Percentiles rank a stretch among this genome's conserved stretches.
phyloP scores from a whole-genome alignment of 2,797 vertebrate species.

The Notolepis coatsorum region DNA sequence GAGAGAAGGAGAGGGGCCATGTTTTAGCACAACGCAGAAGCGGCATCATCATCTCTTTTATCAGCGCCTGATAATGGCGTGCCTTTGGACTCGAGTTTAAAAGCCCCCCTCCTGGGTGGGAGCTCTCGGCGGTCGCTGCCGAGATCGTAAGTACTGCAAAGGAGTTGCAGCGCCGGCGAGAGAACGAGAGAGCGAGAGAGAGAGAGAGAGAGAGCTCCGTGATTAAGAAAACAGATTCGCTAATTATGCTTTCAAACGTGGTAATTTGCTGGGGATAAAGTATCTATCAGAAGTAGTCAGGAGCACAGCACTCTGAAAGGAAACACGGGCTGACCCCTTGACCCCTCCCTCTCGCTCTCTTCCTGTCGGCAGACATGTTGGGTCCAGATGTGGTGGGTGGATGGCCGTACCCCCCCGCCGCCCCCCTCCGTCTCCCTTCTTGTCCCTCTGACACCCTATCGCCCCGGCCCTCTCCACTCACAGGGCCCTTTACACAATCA shows the following conservation, averaged over 20 bases:
- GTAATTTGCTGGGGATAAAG: slow-evolving; percentile 96
- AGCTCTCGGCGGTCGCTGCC: slow-evolving; percentile 16
- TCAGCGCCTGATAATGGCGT: slow-evolving; percentile 63
- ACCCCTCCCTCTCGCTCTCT: slow-evolving; percentile 89
- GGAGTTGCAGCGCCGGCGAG: slow-evolving; percentile 27
- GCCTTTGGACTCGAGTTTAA: slow-evolving; percentile 69
- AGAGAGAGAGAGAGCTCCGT: slow-evolving; percentile 80
- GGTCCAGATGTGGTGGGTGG: slow-evolving; percentile 89
- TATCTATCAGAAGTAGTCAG: slow-evolving; percentile 95
- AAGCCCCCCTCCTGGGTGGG: slow-evolving; percentile 36
- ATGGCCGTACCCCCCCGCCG: slow-evolving; percentile 39
- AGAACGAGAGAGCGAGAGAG: slow-evolving; percentile 68
- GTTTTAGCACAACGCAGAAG: slow-evolving; percentile 57
- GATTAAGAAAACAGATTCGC: slow-evolving; percentile 97
- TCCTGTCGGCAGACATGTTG: slow-evolving; percentile 94
- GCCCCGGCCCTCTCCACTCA: slow-evolving; percentile 57
- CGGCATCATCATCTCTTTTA: slow-evolving; percentile 64
- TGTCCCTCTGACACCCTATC: slow-evolving; percentile 40
- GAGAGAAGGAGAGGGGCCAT: slow-evolving; percentile 32
- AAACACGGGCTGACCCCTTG: slow-evolving; percentile 90
- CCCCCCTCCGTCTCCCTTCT: slow-evolving; percentile 17
- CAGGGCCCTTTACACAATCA: slow-evolving; percentile 63
- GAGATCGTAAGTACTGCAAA: slow-evolving; percentile 59
- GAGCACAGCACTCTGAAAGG: slow-evolving; percentile 89
- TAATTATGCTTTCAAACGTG: slow-evolving; percentile 95